A percentile compares a stretch with the other conserved stretches of the same genome.
Evolutionary conservation across 2,888 invertebrate species (phyloP).

Genomic region (Drosophila pullipes): DNA sequence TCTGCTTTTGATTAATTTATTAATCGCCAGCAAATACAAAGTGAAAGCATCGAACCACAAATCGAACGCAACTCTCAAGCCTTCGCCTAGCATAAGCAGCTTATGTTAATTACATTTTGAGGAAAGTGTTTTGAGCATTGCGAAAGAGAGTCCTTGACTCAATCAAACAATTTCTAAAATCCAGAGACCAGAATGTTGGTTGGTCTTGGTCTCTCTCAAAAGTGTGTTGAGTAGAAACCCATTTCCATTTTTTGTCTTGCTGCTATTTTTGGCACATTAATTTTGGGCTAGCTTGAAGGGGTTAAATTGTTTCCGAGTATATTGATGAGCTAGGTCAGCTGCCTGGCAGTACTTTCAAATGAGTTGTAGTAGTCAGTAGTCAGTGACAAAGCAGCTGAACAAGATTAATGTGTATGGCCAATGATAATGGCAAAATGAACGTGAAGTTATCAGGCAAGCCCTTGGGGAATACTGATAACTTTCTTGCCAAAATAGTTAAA

Average conservation of each 20-base stretch:
- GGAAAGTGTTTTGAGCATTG: constrained; percentile 29
- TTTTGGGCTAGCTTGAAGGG: constrained; percentile 30
- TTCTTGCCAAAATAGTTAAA: neutral
- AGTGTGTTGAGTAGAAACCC: constrained; percentile 59
- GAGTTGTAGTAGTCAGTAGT: constrained; percentile 48
- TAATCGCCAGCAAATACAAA: constrained; percentile 60
- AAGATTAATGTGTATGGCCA: constrained; percentile 28
- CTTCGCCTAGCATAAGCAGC: constrained; percentile 54
- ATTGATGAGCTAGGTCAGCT: constrained; percentile 64
- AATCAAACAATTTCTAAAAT: constrained; percentile 67
- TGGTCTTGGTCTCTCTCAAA: constrained; percentile 37
- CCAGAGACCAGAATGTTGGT: constrained; percentile 28
- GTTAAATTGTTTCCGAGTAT: constrained; percentile 32
- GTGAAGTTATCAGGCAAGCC: neutral
- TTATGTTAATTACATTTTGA: constrained; percentile 77
- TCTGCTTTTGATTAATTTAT: constrained; percentile 58
- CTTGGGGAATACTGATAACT: neutral
- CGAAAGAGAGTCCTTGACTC: constrained; percentile 9
- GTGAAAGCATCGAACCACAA: constrained; percentile 34
- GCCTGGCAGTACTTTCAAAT: constrained; percentile 24
- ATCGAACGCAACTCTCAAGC: neutral
- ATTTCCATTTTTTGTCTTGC: constrained; percentile 56
- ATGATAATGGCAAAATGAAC: constrained; percentile 1
- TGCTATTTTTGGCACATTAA: constrained; percentile 27
- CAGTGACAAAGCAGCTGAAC: constrained; percentile 43